Percentiles rank a stretch among this genome's conserved stretches.
Conservation (phyloP, 2,888 invertebrate species). For the Meloe dianella region DNA sequence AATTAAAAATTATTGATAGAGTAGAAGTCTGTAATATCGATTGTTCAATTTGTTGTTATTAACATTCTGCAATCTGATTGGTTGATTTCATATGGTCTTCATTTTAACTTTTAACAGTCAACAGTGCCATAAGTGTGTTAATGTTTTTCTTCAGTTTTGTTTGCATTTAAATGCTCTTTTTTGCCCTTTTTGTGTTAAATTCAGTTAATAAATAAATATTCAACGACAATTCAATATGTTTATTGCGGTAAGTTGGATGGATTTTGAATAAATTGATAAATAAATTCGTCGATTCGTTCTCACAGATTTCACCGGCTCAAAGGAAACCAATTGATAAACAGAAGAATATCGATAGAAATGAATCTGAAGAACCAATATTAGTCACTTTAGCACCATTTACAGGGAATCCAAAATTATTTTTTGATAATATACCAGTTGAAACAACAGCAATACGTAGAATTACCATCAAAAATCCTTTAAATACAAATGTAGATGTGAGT, state of each 20-base stretch:
- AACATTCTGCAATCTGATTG: not conserved
- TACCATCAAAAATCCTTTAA: conserved; percentile 66
- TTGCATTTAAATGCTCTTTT: not conserved
- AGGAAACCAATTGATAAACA: conserved; percentile 11
- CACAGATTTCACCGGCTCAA: conserved; percentile 23
- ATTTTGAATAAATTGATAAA: not conserved
- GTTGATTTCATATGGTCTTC: not conserved
- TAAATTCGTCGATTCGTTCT: not conserved
- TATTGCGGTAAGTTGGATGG: not conserved
- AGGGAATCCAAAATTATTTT: conserved; percentile 70
- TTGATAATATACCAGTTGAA: conserved; percentile 69
- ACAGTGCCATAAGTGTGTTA: not conserved
- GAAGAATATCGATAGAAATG: conserved; percentile 26
- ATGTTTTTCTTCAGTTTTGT: not conserved
- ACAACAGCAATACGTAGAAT: conserved; percentile 63
- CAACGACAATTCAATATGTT: not conserved
- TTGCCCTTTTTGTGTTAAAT: not conserved
- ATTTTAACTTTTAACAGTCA: conserved; percentile 2
- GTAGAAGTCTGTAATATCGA: not conserved
- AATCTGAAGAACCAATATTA: conserved; percentile 61
- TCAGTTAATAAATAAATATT: not conserved
- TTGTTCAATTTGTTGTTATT: not conserved
- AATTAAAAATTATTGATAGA: not conserved
- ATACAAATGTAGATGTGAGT: conserved; percentile 57
- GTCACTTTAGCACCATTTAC: conserved; percentile 72